A percentile compares a stretch with the other conserved stretches of the same genome.
These are phyloP conservation scores for Lithophane socia DNA, from an alignment of 2,888 invertebrate species.

Conservation along the genomic window DNA sequence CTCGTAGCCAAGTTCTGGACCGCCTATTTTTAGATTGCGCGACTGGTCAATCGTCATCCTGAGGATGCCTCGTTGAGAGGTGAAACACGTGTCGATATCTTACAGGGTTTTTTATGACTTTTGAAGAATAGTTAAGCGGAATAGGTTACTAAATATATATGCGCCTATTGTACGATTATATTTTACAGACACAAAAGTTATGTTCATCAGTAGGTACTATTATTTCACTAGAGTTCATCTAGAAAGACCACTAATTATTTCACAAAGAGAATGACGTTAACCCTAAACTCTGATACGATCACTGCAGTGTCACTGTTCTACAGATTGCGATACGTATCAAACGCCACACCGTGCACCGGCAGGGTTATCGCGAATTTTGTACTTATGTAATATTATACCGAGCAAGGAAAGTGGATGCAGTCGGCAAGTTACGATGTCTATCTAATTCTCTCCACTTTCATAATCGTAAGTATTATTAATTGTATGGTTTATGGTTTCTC, in stretches of 20 bases:
- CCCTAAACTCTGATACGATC: slow-evolving; percentile 41
- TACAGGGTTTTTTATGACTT: no score
- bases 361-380: slow-evolving; percentile 54
- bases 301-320: slow-evolving; percentile 36
- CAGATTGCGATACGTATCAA: slow-evolving; percentile 42
- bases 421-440: slow-evolving; percentile 21
- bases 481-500: slow-evolving; percentile 20
- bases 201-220: background rate
- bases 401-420: slow-evolving; percentile 37
- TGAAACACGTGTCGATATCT: no score
- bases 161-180: no score
- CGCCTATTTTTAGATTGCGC: no score
- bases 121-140: no score
- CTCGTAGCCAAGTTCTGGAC: no score
- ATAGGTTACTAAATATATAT: no score
- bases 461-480: slow-evolving; percentile 44
- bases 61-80: no score
- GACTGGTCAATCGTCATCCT: no score
- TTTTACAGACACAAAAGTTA: no score
- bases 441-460: slow-evolving; percentile 43
- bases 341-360: slow-evolving; percentile 4
- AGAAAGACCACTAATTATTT: slow-evolving; percentile 3
- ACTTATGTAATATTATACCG: slow-evolving; percentile 25
- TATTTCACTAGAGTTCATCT: background rate
- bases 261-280: background rate